Percentiles rank a stretch among this genome's conserved stretches.
phyloP scores from a whole-genome alignment of 2,797 vertebrate species.

The Selene dorsalis region DNA sequence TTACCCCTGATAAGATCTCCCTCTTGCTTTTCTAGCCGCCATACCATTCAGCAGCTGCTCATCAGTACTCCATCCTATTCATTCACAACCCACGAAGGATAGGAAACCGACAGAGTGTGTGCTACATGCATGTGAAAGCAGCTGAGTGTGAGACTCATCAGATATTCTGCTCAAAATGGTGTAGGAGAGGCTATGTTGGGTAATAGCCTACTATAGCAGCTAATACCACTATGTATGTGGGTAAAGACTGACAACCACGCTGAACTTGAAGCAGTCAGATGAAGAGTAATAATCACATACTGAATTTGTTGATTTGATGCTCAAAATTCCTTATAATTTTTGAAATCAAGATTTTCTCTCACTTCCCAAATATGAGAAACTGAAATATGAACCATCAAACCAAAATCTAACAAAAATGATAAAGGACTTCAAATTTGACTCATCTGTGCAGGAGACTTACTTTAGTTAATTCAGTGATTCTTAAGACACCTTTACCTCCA shows the following conservation, averaged over 20 bases:
- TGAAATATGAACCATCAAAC: too few relatives aligned
- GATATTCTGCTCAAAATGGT: conserved; percentile 56
- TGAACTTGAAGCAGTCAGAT: not conserved
- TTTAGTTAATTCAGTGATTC: too few relatives aligned
- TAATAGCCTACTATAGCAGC: conserved; percentile 14
- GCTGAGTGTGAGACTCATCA: conserved; percentile 50
- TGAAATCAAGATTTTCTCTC: too few relatives aligned
- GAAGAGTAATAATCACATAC: not conserved
- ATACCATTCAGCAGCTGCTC: conserved; percentile 57
- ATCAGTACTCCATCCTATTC: conserved; percentile 63
- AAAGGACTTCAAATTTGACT: too few relatives aligned
- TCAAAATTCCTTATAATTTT: too few relatives aligned
- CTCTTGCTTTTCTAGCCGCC: conserved; percentile 44
- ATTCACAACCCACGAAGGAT: conserved; percentile 55
- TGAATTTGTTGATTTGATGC: not conserved
- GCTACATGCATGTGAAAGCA: conserved; percentile 64
- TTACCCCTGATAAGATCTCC: conserved; percentile 63
- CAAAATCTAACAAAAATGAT: too few relatives aligned
- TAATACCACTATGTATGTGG: conserved; percentile 13
- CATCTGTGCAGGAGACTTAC: too few relatives aligned
- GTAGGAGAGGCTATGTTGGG: conserved; percentile 21
- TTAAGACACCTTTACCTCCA: too few relatives aligned
- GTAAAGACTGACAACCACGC: conserved; percentile 6
- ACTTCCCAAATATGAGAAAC: too few relatives aligned
- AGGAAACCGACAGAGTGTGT: conserved; percentile 47